Evolutionary conservation across 2,113 vertebrate genomes (phyloP).

Genomic region (Paedocypris sp.): DNA sequence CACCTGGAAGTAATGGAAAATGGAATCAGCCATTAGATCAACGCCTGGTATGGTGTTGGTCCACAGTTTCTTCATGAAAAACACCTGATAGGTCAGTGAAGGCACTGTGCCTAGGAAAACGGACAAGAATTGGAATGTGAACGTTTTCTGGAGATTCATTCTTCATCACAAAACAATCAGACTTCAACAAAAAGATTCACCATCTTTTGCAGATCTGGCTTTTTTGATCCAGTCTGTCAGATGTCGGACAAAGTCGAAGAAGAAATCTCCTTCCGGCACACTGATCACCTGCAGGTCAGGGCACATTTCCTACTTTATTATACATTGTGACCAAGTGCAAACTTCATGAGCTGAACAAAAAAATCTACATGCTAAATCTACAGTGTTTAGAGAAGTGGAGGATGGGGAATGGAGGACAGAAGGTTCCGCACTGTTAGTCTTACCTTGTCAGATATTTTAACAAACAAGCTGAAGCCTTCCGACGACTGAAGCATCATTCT

Average conservation of each 20-base stretch:
- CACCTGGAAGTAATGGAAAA: conserved; percentile 98
- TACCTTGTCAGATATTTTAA: conserved; percentile 98
- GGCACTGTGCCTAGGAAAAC: conserved; percentile 72
- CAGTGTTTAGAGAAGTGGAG: no score
- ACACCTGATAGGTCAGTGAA: conserved; percentile 95
- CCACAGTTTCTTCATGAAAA: conserved; percentile 99
- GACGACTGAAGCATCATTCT: conserved; percentile 83
- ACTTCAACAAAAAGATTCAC: conserved; percentile 45
- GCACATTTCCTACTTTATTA: no score
- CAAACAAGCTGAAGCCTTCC: conserved; percentile 94
- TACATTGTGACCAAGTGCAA: no score
- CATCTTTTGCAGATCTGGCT: conserved; percentile 84
- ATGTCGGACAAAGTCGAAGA: conserved; percentile 96
- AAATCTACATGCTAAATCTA: no score
- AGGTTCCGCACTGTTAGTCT: neutral
- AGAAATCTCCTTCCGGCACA: conserved; percentile 94
- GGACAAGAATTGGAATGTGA: neutral
- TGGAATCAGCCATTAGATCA: conserved; percentile 90
- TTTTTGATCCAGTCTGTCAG: conserved; percentile 98
- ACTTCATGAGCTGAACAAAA: no score
- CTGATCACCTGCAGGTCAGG: conserved; percentile 99
- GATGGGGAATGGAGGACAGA: no score
- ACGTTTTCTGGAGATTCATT: neutral
- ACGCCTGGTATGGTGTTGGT: conserved; percentile 86
- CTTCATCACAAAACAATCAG: neutral